Evolutionary conservation across 2,113 vertebrate genomes (phyloP).

Genomic region (Eolophus roseicapilla): DNA sequence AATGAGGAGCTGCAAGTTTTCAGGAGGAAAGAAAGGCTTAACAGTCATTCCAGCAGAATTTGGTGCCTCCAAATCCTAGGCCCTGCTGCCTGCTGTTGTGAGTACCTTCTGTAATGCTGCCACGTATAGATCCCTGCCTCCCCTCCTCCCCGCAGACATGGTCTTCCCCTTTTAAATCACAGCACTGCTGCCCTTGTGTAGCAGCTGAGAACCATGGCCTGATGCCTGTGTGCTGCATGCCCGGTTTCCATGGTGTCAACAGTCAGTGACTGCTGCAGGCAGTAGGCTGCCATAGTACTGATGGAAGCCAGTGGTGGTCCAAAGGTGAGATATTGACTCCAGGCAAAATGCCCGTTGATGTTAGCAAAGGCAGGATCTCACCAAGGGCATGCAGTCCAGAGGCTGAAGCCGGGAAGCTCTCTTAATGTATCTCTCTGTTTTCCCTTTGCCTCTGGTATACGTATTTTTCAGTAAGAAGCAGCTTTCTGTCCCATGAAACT

Average conservation of each 20-base stretch:
- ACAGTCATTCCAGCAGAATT: neutral
- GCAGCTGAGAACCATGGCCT: neutral
- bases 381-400: fast-evolving
- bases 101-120: too few relatives aligned
- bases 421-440: neutral
- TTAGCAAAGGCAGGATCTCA: neutral
- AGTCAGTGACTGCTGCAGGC: neutral
- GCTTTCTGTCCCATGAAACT: neutral
- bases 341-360: neutral
- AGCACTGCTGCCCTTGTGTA: neutral
- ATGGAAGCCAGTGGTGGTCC: neutral
- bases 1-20: neutral
- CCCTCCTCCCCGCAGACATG: fast-evolving
- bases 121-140: neutral
- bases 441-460: neutral
- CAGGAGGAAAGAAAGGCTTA: neutral
- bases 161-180: neutral
- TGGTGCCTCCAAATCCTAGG: neutral
- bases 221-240: neutral
- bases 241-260: neutral
- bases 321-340: neutral
- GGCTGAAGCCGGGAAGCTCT: neutral
- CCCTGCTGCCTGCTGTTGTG: neutral
- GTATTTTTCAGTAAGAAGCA: neutral
- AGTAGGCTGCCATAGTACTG: neutral